A percentile compares a stretch with the other conserved stretches of the same genome.
These are phyloP conservation scores for Epinephelus fuscoguttatus DNA, from an alignment of 2,113 vertebrate genomes.

Conservation along the genomic window DNA sequence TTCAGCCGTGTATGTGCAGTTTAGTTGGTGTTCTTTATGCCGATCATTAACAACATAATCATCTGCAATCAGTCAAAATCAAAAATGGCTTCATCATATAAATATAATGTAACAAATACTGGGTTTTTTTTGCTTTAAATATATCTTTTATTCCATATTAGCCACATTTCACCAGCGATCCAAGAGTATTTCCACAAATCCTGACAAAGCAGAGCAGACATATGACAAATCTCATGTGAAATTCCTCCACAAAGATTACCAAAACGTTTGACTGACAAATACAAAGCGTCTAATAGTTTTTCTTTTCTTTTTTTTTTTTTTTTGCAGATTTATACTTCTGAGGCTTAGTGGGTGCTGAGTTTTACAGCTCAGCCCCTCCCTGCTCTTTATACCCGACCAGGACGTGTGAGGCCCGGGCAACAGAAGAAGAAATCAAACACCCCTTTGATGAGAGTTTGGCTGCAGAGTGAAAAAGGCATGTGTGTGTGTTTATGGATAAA, in stretches of 20 bases:
- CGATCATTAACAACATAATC: not conserved
- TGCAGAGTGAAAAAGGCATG: conserved; percentile 62
- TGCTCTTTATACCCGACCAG: conserved; percentile 48
- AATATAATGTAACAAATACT: not conserved
- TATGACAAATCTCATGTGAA: conserved; percentile 42
- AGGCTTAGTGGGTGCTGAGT: conserved; percentile 52
- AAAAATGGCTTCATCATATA: not conserved
- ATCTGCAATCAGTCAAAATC: not conserved
- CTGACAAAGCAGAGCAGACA: conserved; percentile 24
- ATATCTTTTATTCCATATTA: not conserved
- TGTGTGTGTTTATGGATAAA: conserved; percentile 68
- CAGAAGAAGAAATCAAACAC: conserved; percentile 73
- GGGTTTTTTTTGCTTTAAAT: not conserved
- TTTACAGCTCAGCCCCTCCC: conserved; percentile 64
- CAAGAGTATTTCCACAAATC: conserved; percentile 37
- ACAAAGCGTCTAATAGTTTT: conserved; percentile 49
- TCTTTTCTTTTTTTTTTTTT: not conserved
- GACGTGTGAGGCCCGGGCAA: conserved; percentile 64
- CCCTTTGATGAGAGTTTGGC: conserved; percentile 77
- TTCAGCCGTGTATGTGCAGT: not conserved
- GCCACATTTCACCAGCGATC: conserved; percentile 18
- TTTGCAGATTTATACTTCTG: conserved; percentile 51
- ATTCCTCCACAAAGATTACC: conserved; percentile 34
- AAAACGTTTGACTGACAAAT: conserved; percentile 58
- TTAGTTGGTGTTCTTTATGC: not conserved